Evolutionary conservation across 2,797 vertebrate species (phyloP).

Genomic region (Enteromius viviparus): DNA sequence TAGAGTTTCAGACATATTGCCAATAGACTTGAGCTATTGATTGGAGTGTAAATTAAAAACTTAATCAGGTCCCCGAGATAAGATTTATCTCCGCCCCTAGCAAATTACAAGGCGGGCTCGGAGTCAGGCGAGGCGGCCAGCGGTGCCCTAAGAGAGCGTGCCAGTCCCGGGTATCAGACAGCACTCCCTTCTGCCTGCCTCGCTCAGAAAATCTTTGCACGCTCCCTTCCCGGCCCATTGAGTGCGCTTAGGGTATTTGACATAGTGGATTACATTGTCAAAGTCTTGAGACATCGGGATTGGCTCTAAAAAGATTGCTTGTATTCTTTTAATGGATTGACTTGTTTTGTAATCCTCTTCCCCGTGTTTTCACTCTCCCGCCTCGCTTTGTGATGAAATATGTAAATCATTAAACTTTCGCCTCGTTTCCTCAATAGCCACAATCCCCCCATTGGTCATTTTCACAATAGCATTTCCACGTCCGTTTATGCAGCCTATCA

Average conservation of each 20-base stretch:
- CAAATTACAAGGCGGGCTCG: slow-evolving; percentile 79
- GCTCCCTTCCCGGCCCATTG: slow-evolving; percentile 44
- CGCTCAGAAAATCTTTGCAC: slow-evolving; percentile 11
- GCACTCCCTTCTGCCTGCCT: slow-evolving; percentile 45
- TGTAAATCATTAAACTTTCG: slow-evolving; percentile 76
- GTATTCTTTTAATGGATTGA: slow-evolving; percentile 48
- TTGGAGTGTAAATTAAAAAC: slow-evolving; percentile 99
- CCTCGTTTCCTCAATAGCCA: slow-evolving; percentile 75
- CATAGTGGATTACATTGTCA: slow-evolving; percentile 58
- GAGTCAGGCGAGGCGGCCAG: slow-evolving; percentile 73
- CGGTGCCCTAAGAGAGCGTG: slow-evolving; percentile 66
- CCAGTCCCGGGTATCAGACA: slow-evolving; percentile 56
- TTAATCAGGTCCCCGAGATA: slow-evolving; percentile 96
- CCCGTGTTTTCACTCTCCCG: slow-evolving; percentile 59
- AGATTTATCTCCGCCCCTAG: slow-evolving; percentile 84
- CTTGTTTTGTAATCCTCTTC: slow-evolving; percentile 54
- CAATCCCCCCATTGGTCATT: slow-evolving; percentile 76
- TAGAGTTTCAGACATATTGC: slow-evolving; percentile 99
- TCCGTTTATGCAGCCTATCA: slow-evolving; percentile 64
- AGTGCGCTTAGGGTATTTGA: slow-evolving; percentile 61
- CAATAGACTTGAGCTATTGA: slow-evolving; percentile 99
- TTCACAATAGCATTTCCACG: slow-evolving; percentile 70
- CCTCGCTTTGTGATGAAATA: slow-evolving; percentile 75
- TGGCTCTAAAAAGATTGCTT: slow-evolving; percentile 54
- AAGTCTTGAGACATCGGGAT: slow-evolving; percentile 52